phyloP scores from a whole-genome alignment of 2,113 vertebrate genomes.

The Apodemus speciosus region DNA sequence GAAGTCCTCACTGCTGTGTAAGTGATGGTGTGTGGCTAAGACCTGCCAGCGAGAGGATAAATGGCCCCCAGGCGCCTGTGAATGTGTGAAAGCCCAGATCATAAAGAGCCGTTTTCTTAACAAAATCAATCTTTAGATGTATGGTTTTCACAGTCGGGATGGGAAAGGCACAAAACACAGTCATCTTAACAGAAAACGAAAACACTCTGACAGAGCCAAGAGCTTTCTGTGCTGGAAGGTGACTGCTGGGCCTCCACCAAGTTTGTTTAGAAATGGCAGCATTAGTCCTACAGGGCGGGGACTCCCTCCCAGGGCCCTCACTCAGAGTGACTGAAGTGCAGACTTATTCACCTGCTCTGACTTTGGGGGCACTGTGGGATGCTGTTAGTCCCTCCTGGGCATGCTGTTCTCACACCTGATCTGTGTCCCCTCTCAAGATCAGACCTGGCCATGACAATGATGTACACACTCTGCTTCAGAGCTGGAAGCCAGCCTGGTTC shows the following conservation, averaged over 20 bases:
- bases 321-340: neutral
- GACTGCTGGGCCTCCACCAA: neutral
- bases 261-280: neutral
- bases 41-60: neutral
- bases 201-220: neutral
- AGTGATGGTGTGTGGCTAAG: neutral
- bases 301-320: neutral
- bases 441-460: neutral
- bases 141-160: neutral
- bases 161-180: neutral
- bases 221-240: neutral
- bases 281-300: accelerated
- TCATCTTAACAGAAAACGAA: neutral
- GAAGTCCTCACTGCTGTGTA: neutral
- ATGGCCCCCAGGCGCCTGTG: neutral
- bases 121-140: neutral
- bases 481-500: neutral
- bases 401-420: neutral
- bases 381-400: neutral
- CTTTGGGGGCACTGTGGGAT: neutral
- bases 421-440: neutral
- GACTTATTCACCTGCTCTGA: neutral
- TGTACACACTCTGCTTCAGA: neutral
- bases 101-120: neutral
- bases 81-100: neutral